Percentiles rank a stretch among this genome's conserved stretches.
Conservation (phyloP, 1,140 invertebrate genomes). For the Nymphalis io region DNA sequence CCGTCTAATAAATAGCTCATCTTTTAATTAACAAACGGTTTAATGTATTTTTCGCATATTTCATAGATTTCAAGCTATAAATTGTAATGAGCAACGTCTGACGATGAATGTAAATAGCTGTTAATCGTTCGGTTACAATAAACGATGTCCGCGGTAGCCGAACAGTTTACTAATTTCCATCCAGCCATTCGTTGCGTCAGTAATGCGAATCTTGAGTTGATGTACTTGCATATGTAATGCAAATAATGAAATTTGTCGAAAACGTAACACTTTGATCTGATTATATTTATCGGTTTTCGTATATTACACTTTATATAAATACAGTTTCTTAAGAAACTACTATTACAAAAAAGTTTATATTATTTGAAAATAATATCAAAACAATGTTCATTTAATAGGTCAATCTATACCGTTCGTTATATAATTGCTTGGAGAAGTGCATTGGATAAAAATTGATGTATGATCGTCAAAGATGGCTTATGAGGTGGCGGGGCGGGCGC, state of each 20-base stretch:
- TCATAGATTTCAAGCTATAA: constrained; percentile 44
- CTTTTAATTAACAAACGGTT: constrained; percentile 27
- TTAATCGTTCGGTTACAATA: constrained; percentile 60
- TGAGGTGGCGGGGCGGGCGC: constrained; percentile 59
- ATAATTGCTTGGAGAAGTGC: constrained; percentile 63
- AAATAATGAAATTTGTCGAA: constrained; percentile 54
- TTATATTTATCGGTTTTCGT: constrained; percentile 16
- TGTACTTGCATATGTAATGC: constrained; percentile 68
- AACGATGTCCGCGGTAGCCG: constrained; percentile 64
- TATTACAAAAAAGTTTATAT: neutral
- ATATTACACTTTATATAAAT: neutral
- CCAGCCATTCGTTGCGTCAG: constrained; percentile 62
- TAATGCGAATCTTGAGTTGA: constrained; percentile 62
- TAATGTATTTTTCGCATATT: constrained; percentile 22
- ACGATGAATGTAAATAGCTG: constrained; percentile 63
- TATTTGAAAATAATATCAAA: neutral
- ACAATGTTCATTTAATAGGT: constrained; percentile 54
- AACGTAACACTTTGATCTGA: constrained; percentile 37
- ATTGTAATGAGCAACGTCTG: constrained; percentile 53
- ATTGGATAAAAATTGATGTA: constrained; percentile 71
- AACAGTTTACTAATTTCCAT: constrained; percentile 68
- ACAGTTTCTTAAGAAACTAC: neutral
- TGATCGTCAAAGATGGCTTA: constrained; percentile 60
- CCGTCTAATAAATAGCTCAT: constrained; percentile 36
- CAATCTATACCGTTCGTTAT: constrained; percentile 73